phyloP scores from a whole-genome alignment of 2,888 invertebrate genomes.

The Sphaeridia pumilis region DNA sequence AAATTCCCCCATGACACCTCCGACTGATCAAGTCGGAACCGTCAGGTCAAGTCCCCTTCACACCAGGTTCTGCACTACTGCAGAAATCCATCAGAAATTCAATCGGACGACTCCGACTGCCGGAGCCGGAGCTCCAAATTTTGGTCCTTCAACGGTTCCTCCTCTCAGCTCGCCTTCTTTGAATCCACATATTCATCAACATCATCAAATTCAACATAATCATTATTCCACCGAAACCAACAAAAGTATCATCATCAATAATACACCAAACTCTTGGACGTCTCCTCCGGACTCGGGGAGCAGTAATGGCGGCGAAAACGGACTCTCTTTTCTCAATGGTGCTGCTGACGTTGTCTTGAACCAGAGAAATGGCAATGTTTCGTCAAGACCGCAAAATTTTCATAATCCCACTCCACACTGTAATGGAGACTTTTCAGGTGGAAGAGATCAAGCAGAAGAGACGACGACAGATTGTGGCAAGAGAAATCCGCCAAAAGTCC shows the following conservation, averaged over 20 bases:
- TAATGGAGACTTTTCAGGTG: too few relatives aligned
- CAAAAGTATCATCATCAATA: too few relatives aligned
- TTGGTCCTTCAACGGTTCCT: background rate
- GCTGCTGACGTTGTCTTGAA: conserved; percentile 28
- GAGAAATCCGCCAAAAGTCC: background rate
- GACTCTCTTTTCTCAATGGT: too few relatives aligned
- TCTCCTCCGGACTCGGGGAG: too few relatives aligned
- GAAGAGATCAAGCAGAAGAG: too few relatives aligned
- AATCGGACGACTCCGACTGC: background rate
- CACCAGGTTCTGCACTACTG: conserved; percentile 15
- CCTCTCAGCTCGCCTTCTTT: conserved; percentile 8
- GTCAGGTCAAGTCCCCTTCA: conserved; percentile 15
- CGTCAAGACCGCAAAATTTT: background rate
- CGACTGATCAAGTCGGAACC: conserved; percentile 24
- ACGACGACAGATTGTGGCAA: conserved; percentile 1
- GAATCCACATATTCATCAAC: conserved; percentile 27
- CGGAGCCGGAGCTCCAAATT: too few relatives aligned
- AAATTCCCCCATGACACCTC: conserved; percentile 26
- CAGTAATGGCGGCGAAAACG: too few relatives aligned
- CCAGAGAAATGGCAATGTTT: conserved; percentile 30
- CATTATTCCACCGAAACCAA: too few relatives aligned
- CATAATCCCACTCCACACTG: conserved; percentile 2
- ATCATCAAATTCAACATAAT: too few relatives aligned
- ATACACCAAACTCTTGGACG: too few relatives aligned
- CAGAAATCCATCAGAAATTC: conserved; percentile 12